Percentiles rank a stretch among this genome's conserved stretches.
Evolutionary conservation across 2,113 vertebrate species (phyloP).

Genomic region (Hemiscyllium ocellatum): DNA sequence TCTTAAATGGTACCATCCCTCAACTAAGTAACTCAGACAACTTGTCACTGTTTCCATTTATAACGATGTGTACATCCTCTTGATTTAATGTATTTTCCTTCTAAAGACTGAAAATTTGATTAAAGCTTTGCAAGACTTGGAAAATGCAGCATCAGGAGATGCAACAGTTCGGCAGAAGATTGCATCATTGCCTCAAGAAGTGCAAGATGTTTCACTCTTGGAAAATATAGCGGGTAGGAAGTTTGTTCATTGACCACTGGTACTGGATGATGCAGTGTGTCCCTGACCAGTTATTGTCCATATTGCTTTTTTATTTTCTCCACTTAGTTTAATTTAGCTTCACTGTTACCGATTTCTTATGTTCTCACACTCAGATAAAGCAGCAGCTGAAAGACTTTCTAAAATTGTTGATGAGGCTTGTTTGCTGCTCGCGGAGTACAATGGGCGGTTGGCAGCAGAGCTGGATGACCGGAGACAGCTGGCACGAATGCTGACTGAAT

Average conservation of each 20-base stretch:
- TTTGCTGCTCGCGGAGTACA: conserved; percentile 90
- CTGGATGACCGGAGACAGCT: conserved; percentile 93
- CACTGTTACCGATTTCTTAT: not conserved
- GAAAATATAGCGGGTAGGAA: conserved; percentile 90
- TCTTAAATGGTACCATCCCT: not conserved
- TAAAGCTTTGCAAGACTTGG: conserved; percentile 91
- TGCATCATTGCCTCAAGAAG: conserved; percentile 92
- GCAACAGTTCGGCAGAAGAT: conserved; percentile 95
- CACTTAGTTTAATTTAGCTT: not conserved
- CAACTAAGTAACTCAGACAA: not conserved
- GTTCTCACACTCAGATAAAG: conserved; percentile 70
- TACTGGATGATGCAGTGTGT: not conserved
- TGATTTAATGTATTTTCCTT: not conserved
- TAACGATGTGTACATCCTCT: not conserved
- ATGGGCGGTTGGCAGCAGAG: conserved; percentile 88
- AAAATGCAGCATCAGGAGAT: conserved; percentile 93
- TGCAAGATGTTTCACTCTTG: conserved; percentile 89
- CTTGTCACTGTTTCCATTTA: conserved; percentile 1
- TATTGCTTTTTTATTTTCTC: not conserved
- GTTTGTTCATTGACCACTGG: not conserved
- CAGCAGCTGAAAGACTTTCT: conserved; percentile 88
- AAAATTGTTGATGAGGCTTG: conserved; percentile 97
- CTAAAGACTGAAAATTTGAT: conserved; percentile 87
- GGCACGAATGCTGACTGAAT: conserved; percentile 91
- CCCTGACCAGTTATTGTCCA: not conserved